phyloP scores from a whole-genome alignment of 2,888 invertebrate genomes.

The Chymomyza fuscimana region DNA sequence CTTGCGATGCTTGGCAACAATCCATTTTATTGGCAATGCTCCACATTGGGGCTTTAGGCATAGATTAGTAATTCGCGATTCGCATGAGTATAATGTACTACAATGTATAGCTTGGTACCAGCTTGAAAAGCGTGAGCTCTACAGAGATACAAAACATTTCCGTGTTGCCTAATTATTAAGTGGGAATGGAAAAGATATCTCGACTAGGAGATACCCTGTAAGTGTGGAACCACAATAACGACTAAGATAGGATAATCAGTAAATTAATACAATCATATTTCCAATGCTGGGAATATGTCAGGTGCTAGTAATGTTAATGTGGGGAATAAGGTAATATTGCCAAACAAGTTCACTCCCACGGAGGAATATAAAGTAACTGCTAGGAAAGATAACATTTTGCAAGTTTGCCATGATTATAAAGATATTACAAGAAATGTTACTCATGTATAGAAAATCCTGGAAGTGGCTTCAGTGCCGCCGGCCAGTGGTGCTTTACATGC shows the following conservation, averaged over 20 bases:
- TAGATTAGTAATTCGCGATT: constrained; percentile 19
- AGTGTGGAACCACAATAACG: neutral
- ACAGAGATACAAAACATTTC: constrained; percentile 38
- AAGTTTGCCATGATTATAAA: no score
- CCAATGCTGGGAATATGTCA: no score
- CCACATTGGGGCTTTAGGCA: constrained; percentile 36
- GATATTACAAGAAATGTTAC: no score
- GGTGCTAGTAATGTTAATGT: no score
- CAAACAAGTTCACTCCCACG: no score
- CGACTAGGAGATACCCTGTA: neutral
- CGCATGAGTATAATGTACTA: neutral
- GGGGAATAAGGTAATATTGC: no score
- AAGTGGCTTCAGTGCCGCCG: no score
- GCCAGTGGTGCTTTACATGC: no score
- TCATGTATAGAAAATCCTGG: no score
- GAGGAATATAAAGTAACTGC: no score
- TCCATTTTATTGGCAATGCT: constrained; percentile 10
- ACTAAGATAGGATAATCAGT: neutral
- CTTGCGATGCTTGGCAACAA: constrained; percentile 37
- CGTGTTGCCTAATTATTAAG: constrained; percentile 32
- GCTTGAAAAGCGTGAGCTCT: constrained; percentile 45
- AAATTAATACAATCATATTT: no score
- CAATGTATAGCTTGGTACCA: constrained; percentile 9
- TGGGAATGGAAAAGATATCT: neutral
- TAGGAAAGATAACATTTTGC: no score